Evolutionary conservation across 2,888 invertebrate genomes (phyloP).

Genomic region (Limnephilus lunatus): DNA sequence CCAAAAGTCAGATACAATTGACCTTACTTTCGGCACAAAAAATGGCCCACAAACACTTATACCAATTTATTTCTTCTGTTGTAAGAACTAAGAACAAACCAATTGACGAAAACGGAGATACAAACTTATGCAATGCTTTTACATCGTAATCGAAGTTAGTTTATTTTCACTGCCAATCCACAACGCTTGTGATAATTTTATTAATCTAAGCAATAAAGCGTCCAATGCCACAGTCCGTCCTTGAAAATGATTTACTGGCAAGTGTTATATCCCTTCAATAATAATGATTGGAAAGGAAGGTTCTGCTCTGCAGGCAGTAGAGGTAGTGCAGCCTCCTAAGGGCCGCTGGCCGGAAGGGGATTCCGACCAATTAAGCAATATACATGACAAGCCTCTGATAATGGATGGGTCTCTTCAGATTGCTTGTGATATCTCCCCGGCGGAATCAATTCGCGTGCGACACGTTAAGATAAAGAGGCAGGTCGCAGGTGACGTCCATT

Average conservation of each 20-base stretch:
- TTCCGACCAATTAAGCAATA: slow-evolving; percentile 53
- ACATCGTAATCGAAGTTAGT: background rate
- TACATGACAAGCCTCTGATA: slow-evolving; percentile 36
- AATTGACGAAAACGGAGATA: background rate
- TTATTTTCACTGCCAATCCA: background rate
- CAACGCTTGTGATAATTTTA: background rate
- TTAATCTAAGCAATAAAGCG: background rate
- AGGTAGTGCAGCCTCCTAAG: background rate
- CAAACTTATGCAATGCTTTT: no score
- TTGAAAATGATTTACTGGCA: background rate
- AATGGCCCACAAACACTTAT: no score
- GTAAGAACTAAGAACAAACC: no score
- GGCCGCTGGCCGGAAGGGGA: slow-evolving; percentile 35
- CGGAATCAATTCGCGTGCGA: slow-evolving; percentile 56
- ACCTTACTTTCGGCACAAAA: no score
- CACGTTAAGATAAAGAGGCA: slow-evolving; percentile 44
- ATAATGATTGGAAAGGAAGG: slow-evolving; percentile 2
- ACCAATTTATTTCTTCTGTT: no score
- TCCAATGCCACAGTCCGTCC: background rate
- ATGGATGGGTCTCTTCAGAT: slow-evolving; percentile 42
- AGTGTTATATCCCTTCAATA: background rate
- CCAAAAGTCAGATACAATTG: no score
- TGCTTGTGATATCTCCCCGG: slow-evolving; percentile 41
- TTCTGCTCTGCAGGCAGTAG: background rate
- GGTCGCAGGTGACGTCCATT: background rate